Evolutionary conservation across 2,888 invertebrate genomes (phyloP).

Genomic region (Oscheius sp.): DNA sequence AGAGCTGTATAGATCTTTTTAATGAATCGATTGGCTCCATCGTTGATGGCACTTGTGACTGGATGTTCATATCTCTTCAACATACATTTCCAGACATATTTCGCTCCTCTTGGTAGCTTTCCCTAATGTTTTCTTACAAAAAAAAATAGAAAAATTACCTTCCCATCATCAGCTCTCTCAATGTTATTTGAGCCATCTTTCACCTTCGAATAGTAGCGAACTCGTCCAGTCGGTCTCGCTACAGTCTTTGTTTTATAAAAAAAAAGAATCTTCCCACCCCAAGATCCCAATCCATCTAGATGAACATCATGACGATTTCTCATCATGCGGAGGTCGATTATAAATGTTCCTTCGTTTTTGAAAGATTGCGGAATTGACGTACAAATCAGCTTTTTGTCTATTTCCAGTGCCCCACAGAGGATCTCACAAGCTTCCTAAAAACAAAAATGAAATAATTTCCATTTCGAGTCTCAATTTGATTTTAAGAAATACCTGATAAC

Average conservation of each 20-base stretch:
- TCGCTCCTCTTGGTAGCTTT: background rate
- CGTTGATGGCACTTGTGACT: background rate
- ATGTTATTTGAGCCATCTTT: conserved; percentile 29
- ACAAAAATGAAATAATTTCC: too few relatives aligned
- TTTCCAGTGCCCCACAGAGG: conserved; percentile 33
- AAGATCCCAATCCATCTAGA: conserved; percentile 37
- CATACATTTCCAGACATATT: conserved; percentile 31
- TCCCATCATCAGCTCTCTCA: conserved; percentile 42
- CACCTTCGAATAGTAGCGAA: conserved; percentile 31
- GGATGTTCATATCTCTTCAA: conserved; percentile 36
- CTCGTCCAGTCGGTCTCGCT: conserved; percentile 44
- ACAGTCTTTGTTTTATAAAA: conserved; percentile 1
- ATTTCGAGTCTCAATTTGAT: too few relatives aligned
- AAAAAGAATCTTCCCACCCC: conserved; percentile 35
- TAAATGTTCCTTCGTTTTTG: conserved; percentile 46
- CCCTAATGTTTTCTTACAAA: background rate
- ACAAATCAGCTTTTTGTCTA: conserved; percentile 41
- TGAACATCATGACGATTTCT: conserved; percentile 20
- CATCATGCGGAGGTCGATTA: conserved; percentile 30
- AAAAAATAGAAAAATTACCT: background rate
- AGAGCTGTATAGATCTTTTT: conserved; percentile 42
- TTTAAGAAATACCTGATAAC: conserved; percentile 48
- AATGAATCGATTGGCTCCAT: conserved; percentile 27
- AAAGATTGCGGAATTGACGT: conserved; percentile 37
- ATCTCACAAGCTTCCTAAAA: conserved; percentile 49